Evolutionary conservation across 2,888 invertebrate genomes (phyloP).

Genomic region (Hoplodrina blanda): DNA sequence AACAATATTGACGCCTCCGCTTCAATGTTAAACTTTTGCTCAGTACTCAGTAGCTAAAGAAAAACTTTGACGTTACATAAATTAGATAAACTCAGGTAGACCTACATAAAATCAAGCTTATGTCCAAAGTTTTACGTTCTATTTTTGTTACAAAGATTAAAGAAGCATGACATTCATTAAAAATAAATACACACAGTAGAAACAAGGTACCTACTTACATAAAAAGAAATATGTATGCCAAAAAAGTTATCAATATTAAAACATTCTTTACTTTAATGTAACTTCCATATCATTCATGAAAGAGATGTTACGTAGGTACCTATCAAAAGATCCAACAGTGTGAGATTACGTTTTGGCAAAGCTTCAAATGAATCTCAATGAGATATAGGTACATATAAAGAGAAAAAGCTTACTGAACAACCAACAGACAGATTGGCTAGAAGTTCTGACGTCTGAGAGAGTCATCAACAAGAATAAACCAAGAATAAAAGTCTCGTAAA

Average conservation of each 20-base stretch:
- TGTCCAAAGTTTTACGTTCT: conserved; percentile 7
- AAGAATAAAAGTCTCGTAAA: conserved; percentile 25
- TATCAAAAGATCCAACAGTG: conserved; percentile 29
- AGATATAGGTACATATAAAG: conserved; percentile 24
- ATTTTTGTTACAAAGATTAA: conserved; percentile 14
- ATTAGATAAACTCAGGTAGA: conserved; percentile 4
- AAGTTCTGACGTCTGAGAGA: conserved; percentile 38
- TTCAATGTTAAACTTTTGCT: conserved; percentile 38
- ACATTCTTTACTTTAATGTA: conserved; percentile 14
- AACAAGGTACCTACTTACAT: not conserved
- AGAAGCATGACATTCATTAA: conserved; percentile 7
- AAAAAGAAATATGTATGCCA: not conserved
- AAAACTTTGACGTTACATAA: conserved; percentile 25
- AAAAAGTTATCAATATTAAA: not conserved
- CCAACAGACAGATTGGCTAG: conserved; percentile 55
- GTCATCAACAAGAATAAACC: conserved; percentile 47
- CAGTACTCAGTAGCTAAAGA: conserved; percentile 17
- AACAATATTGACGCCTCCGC: conserved; percentile 54
- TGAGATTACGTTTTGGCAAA: conserved; percentile 56
- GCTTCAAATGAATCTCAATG: conserved; percentile 50
- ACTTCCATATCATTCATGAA: conserved; percentile 4
- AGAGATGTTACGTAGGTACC: conserved; percentile 14
- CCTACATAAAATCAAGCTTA: not conserved
- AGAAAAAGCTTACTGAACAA: conserved; percentile 32
- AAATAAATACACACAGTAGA: not conserved